Conservation (phyloP, 2,888 invertebrate genomes). For the Leptopilina syphax region DNA sequence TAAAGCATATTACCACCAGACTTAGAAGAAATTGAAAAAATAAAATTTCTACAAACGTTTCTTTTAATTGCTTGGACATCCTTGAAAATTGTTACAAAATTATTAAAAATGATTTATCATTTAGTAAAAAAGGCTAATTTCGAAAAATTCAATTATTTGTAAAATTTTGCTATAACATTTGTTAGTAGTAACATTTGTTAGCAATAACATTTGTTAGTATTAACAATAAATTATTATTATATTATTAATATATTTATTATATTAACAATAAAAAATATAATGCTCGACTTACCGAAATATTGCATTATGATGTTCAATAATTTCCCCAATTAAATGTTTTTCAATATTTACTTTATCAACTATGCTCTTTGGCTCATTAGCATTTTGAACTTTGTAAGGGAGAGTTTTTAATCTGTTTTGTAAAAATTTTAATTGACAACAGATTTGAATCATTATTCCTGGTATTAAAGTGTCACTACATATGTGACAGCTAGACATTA, state of each 20-base stretch:
- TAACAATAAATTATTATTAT: too few species aligned
- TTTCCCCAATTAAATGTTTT: background rate
- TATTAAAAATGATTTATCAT: background rate
- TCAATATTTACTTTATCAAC: background rate
- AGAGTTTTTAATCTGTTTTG: background rate
- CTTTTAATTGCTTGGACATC: background rate
- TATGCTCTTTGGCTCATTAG: background rate
- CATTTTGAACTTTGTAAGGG: background rate
- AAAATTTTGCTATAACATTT: too few species aligned
- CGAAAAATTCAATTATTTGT: too few species aligned
- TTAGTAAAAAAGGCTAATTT: too few species aligned
- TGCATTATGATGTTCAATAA: background rate
- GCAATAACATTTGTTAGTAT: too few species aligned
- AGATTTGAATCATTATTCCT: background rate
- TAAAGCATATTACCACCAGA: background rate
- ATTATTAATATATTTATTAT: too few species aligned
- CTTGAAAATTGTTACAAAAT: background rate
- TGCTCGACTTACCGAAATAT: too few species aligned
- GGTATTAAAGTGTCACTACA: background rate
- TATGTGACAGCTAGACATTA: background rate
- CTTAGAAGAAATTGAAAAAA: slow-evolving; percentile 1
- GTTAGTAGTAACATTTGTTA: too few species aligned
- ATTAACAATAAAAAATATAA: too few species aligned
- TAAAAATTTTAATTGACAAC: background rate
- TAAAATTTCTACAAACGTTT: background rate